A percentile compares a stretch with the other conserved stretches of the same genome.
Conservation (phyloP, 2,888 invertebrate genomes). For the Cyaniris semiargus region DNA sequence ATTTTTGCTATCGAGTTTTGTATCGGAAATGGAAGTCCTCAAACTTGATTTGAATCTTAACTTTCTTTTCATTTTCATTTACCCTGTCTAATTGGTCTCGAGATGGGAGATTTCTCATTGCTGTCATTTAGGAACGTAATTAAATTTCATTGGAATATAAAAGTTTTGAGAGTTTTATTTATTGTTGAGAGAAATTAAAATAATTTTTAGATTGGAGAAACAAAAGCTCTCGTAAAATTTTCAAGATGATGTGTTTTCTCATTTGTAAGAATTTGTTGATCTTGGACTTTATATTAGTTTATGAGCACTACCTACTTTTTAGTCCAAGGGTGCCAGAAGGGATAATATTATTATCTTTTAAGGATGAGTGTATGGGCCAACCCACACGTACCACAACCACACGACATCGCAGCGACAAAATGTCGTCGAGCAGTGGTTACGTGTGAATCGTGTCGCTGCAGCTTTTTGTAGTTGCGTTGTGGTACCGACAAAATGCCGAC, state of each 20-base stretch:
- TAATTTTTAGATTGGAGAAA: neutral
- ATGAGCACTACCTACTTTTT: too few relatives aligned
- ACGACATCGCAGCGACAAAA: too few relatives aligned
- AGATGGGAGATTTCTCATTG: slow-evolving; percentile 6
- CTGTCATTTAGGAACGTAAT: slow-evolving; percentile 34
- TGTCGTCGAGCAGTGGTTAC: too few relatives aligned
- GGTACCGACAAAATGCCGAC: too few relatives aligned
- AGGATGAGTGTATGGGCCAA: too few relatives aligned
- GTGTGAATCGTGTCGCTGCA: too few relatives aligned
- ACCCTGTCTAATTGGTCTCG: slow-evolving; percentile 16
- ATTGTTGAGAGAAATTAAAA: neutral
- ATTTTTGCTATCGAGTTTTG: slow-evolving; percentile 15
- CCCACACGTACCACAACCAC: too few relatives aligned
- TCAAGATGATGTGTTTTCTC: neutral
- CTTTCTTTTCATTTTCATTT: slow-evolving; percentile 17
- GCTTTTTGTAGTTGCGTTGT: too few relatives aligned
- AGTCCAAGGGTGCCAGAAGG: too few relatives aligned
- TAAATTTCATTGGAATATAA: slow-evolving; percentile 5
- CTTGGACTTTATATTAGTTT: neutral
- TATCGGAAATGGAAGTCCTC: slow-evolving; percentile 14
- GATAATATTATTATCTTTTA: too few relatives aligned
- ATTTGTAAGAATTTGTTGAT: neutral
- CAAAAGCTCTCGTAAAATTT: neutral
- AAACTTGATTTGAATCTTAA: slow-evolving; percentile 17
- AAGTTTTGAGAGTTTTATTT: neutral